Evolutionary conservation across 2,888 invertebrate species (phyloP).

Genomic region (Erebia aethiops): DNA sequence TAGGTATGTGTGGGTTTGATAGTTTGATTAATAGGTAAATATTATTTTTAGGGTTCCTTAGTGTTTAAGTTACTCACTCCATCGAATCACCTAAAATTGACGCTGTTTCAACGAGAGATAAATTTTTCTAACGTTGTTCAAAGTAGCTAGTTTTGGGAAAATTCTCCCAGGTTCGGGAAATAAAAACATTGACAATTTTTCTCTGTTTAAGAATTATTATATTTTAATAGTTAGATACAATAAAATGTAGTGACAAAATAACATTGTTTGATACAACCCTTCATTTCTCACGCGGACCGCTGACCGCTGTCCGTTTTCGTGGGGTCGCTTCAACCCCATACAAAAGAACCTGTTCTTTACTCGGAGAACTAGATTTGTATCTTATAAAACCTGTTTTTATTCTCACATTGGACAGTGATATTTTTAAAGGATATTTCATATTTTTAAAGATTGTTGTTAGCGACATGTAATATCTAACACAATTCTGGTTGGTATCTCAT

Average conservation of each 20-base stretch:
- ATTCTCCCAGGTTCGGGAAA: background rate
- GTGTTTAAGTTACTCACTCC: too few relatives aligned
- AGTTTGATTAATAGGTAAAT: too few relatives aligned
- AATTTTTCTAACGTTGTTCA: too few relatives aligned
- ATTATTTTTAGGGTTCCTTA: too few relatives aligned
- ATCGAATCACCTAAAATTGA: too few relatives aligned
- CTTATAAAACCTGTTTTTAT: constrained; percentile 44
- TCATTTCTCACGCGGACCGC: constrained; percentile 38
- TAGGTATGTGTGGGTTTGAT: too few relatives aligned
- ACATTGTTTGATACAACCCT: constrained; percentile 27
- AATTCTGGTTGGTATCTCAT: too few relatives aligned
- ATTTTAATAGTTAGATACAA: background rate
- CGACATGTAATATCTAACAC: too few relatives aligned
- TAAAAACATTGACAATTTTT: background rate
- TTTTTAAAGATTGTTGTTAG: background rate
- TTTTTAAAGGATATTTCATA: background rate
- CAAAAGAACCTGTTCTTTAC: constrained; percentile 33
- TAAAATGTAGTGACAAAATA: background rate
- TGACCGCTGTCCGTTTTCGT: constrained; percentile 42
- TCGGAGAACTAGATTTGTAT: constrained; percentile 23
- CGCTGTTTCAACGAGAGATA: too few relatives aligned
- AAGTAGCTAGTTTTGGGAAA: background rate
- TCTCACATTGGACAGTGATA: constrained; percentile 32
- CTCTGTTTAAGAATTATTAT: background rate
- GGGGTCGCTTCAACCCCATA: constrained; percentile 36